Evolutionary conservation across 2,888 invertebrate species (phyloP), one percentile per base, ranked within the genome.

Genomic region (Tetranychus piercei): DNA sequence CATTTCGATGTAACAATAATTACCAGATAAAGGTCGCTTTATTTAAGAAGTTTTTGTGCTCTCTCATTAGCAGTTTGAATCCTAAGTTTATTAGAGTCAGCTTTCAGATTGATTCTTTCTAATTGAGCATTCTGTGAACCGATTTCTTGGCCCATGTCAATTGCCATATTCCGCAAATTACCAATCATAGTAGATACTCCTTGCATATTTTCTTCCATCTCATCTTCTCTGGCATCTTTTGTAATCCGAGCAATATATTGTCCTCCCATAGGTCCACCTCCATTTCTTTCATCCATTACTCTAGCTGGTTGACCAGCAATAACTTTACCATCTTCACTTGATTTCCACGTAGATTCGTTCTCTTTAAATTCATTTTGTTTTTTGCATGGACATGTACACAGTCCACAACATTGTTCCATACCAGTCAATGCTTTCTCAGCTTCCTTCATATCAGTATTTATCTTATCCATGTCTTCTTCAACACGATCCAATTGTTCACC

Each of bases 401-500:
- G 88, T 76, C 97, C 97, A 84, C 99, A 99, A 85, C 97, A 99
- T 85, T 99, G 99, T 86, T 99, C 99, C 94, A 99, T 94, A 78
- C 97, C 97, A 79, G 96, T 96, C 80, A 99, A 87, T 85, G 99
- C 97, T 85, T 99, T 97, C 85, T 99, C 99, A 22, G 99, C 99
- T 84, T 99, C 97, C 81, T 90, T 89, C 99, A 99, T 99, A 84
- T 99, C 99, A 78, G 93, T 90, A 85, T 99, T 99, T 85, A 99
- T 99, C 85, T 96, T 95, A 85, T 99, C 99, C 94, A 99, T 95
- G 69, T 97, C 97, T 86, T 96, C 96, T 86, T 99, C 99, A 85
- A 97, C 93, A 81, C 97, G 89, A 85, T 99, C 99, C 88, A 99
- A 87, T 92, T 99, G 99, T 84, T 99, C 99, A 93, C 96, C 96